Evolutionary conservation across 2,797 vertebrate genomes (phyloP).

Genomic region (Dryobates pubescens): DNA sequence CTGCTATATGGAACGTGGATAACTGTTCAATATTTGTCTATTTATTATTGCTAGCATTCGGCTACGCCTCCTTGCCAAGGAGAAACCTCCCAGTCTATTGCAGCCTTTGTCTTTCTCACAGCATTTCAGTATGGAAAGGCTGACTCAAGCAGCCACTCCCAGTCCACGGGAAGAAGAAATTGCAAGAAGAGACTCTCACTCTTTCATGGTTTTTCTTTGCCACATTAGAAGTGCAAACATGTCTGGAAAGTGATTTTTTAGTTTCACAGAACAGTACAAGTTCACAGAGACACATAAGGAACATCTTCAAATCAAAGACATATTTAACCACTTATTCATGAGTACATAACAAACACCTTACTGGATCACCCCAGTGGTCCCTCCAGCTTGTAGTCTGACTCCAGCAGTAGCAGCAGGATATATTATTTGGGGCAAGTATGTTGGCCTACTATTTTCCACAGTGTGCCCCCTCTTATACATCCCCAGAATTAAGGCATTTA

Average conservation of each 20-base stretch:
- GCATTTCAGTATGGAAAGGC: background rate
- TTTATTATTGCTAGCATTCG: background rate
- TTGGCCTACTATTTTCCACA: background rate
- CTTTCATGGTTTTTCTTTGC: background rate
- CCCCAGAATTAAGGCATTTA: background rate
- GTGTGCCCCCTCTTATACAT: background rate
- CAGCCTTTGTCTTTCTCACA: background rate
- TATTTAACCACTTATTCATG: background rate
- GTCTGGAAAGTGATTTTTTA: background rate
- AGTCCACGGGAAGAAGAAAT: background rate
- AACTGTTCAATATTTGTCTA: background rate
- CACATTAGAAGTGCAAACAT: background rate
- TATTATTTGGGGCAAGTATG: background rate
- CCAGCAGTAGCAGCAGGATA: background rate
- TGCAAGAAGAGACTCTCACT: background rate
- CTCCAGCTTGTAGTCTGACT: background rate
- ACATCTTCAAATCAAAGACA: background rate
- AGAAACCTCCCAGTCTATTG: background rate
- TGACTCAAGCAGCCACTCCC: background rate
- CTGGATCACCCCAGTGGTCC: background rate
- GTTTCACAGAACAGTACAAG: background rate
- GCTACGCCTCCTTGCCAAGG: background rate
- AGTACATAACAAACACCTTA: background rate
- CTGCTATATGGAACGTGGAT: background rate
- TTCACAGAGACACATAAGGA: background rate